These are phyloP conservation scores for fruit fly (Drosophila melanogaster) DNA, from an alignment of 1,140 invertebrate genomes.

Conservation along the genomic window Release_6_plus_ISO1_MT NT_037436.4:5311001-5311500, in stretches of 20 bases:
- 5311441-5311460: slow-evolving; percentile 64
- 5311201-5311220: slow-evolving; percentile 57
- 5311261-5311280: slow-evolving; percentile 62
- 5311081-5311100: slow-evolving; percentile 3
- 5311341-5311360: background rate
- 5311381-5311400: slow-evolving; percentile 23
- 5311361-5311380: slow-evolving; percentile 19
- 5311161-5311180: slow-evolving; percentile 53
- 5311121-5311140: background rate
- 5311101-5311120: slow-evolving; percentile 30
- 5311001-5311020: background rate
- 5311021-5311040: background rate
- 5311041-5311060: background rate
- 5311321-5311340: background rate
- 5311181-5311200: slow-evolving; percentile 67
- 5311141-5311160: slow-evolving; percentile 2
- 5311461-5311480: slow-evolving; percentile 74
- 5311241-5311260: slow-evolving; percentile 30
- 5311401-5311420: slow-evolving; percentile 46
- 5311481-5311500: slow-evolving; percentile 49
- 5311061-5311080: too few species aligned
- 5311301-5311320: slow-evolving; percentile 66
- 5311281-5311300: slow-evolving; percentile 64
- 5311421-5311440: slow-evolving; percentile 74
- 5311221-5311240: slow-evolving; percentile 26